These are phyloP conservation scores for Synergus gifuensis DNA, from an alignment of 2,888 invertebrate species.

Conservation along the genomic window DNA sequence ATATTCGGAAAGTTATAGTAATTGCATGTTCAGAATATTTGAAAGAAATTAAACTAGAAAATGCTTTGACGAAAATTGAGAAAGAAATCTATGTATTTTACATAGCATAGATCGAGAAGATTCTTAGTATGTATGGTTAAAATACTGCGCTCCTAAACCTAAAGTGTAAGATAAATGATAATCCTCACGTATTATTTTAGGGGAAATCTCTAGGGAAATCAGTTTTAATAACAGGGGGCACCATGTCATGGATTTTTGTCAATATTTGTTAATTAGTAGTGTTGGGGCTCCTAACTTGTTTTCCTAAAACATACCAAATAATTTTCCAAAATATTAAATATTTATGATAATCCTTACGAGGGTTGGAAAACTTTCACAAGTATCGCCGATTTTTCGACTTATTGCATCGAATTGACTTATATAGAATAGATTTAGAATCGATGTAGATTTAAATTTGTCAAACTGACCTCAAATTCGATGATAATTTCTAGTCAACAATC, in stretches of 20 bases:
- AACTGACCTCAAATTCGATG: too few species aligned
- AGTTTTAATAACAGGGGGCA: background rate
- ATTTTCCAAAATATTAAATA: background rate
- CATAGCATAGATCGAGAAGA: background rate
- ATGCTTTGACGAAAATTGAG: background rate
- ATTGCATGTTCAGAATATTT: too few species aligned
- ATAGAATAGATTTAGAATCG: too few species aligned
- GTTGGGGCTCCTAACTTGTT: background rate
- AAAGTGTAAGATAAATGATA: background rate
- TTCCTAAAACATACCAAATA: background rate
- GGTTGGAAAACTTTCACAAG: background rate
- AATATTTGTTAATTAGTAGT: background rate
- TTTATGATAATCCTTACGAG: background rate
- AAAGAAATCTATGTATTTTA: background rate
- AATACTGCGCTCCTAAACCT: background rate
- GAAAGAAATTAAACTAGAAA: too few species aligned
- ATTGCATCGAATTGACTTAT: too few species aligned
- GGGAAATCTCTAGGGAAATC: background rate
- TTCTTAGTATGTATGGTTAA: background rate
- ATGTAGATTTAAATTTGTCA: too few species aligned
- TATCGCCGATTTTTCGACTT: too few species aligned
- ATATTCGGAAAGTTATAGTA: too few species aligned
- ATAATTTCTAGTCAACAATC: too few species aligned
- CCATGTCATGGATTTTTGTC: background rate
- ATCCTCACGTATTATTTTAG: background rate